phyloP scores from a whole-genome alignment of 1,140 invertebrate genomes.

The Manduca sexta region DNA sequence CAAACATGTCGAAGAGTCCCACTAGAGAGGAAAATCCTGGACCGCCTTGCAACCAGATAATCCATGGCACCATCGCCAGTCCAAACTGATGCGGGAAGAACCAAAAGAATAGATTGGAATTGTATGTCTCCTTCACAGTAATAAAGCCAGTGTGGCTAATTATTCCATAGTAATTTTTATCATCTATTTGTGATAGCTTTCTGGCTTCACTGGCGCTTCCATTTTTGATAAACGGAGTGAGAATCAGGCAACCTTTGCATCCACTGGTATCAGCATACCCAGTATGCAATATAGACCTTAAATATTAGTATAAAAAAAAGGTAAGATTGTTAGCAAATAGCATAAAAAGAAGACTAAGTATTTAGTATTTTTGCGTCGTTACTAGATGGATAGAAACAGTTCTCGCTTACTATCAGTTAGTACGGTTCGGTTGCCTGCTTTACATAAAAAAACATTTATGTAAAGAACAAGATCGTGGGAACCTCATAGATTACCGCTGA shows the following conservation, averaged over 20 bases:
- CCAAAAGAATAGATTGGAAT: constrained; percentile 93
- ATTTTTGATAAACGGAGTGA: constrained; percentile 66
- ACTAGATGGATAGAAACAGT: too few species aligned
- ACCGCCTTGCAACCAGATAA: constrained; percentile 89
- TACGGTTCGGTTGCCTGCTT: background rate
- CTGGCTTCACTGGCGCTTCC: constrained; percentile 37
- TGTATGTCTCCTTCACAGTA: constrained; percentile 81
- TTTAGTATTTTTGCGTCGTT: too few species aligned
- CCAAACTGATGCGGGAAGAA: constrained; percentile 81
- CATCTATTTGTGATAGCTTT: constrained; percentile 21
- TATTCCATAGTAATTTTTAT: constrained; percentile 7
- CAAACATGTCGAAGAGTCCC: constrained; percentile 83
- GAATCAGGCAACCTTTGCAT: constrained; percentile 7
- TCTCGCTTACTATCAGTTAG: background rate
- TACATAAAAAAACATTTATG: background rate
- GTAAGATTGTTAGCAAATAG: too few species aligned
- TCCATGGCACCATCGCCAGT: constrained; percentile 77
- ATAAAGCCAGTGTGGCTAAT: constrained; percentile 76
- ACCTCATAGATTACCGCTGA: too few species aligned
- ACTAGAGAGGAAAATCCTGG: constrained; percentile 82
- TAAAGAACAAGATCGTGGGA: too few species aligned
- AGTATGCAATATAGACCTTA: too few species aligned
- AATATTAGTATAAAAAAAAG: too few species aligned
- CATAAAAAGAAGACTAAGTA: too few species aligned
- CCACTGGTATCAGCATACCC: background rate